phyloP scores from a whole-genome alignment of 2,888 invertebrate genomes.

The Aspidiotus rigidus region DNA sequence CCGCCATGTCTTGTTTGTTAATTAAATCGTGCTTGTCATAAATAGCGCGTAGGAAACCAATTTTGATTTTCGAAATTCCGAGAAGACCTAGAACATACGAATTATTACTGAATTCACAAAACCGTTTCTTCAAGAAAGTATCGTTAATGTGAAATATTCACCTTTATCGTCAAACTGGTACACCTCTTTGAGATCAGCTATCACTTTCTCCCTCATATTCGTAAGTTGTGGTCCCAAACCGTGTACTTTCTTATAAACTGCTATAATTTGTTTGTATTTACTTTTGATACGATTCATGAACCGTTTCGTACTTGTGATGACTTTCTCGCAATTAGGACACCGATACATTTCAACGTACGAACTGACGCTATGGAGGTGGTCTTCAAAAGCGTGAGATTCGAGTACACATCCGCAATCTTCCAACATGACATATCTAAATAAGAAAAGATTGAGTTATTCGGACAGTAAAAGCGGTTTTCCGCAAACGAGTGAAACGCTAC shows the following conservation, averaged over 20 bases:
- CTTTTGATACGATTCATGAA: background rate
- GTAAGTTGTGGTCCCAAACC: background rate
- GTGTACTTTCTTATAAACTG: background rate
- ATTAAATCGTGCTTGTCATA: background rate
- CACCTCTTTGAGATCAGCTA: background rate
- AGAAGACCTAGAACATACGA: background rate
- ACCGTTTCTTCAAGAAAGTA: background rate
- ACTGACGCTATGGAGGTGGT: conserved; percentile 32
- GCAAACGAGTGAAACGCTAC: too few relatives aligned
- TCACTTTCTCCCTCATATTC: background rate
- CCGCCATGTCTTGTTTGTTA: background rate
- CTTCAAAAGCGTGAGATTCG: conserved; percentile 45
- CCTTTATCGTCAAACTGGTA: background rate
- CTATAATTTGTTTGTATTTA: background rate
- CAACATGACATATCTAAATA: conserved; percentile 46
- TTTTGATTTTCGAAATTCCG: background rate
- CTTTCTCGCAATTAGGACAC: background rate
- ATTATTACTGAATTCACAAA: background rate
- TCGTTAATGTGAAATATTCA: background rate
- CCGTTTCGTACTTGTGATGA: background rate
- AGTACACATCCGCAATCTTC: conserved; percentile 49
- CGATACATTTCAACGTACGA: background rate
- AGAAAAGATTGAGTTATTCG: too few relatives aligned
- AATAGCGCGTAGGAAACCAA: background rate
- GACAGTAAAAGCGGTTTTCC: too few relatives aligned